These are phyloP conservation scores for Nannospalax galili DNA, from an alignment of 2,113 vertebrate genomes.

Conservation along the genomic window DNA sequence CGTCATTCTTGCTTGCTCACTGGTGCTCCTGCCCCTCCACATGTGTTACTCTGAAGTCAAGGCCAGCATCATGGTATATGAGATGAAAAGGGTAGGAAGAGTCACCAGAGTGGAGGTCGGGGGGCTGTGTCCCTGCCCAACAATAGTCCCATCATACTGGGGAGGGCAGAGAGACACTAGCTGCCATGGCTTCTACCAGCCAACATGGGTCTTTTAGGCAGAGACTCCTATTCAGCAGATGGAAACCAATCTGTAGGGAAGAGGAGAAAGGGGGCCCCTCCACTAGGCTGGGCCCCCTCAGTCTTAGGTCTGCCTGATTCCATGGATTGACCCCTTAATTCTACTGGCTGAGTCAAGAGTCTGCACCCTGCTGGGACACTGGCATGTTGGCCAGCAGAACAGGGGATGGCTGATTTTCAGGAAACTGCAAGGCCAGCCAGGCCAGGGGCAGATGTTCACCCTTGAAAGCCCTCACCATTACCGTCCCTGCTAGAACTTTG, in stretches of 20 bases:
- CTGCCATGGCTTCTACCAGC: not conserved
- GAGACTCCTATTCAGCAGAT: not conserved
- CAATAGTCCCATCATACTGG: not conserved
- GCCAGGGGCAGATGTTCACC: not conserved
- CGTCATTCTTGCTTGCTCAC: not conserved
- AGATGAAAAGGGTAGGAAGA: not conserved
- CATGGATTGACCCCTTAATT: not conserved
- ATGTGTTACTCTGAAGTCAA: no score
- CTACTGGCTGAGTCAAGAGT: not conserved
- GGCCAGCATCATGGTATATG: no score
- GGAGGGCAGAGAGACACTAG: not conserved
- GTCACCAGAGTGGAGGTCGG: not conserved
- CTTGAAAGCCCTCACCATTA: not conserved
- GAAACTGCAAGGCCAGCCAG: not conserved
- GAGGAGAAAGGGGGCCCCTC: not conserved
- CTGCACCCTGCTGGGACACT: not conserved
- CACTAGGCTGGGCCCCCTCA: not conserved
- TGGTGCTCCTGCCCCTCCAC: not conserved
- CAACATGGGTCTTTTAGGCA: not conserved
- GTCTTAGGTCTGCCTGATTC: not conserved
- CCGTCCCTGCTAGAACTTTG: slow-evolving; percentile 72
- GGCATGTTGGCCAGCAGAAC: not conserved
- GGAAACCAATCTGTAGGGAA: not conserved
- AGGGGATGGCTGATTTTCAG: not conserved
- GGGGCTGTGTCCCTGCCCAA: not conserved